Evolutionary conservation across 2,797 vertebrate genomes (phyloP).

Genomic region (Malacoctenus gilli): DNA sequence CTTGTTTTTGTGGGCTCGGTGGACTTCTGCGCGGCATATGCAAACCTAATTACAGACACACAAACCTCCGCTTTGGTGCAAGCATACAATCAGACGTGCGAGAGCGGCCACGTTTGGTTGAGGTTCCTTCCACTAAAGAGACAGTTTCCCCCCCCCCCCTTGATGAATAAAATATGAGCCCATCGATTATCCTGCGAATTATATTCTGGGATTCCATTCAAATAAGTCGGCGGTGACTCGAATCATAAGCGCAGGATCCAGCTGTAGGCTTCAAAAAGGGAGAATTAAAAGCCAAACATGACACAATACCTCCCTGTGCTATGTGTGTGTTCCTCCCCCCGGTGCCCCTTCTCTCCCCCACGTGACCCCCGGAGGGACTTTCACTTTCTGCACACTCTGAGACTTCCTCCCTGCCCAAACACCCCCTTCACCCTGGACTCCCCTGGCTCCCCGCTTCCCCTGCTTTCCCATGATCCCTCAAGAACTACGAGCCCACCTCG

Average conservation of each 20-base stretch:
- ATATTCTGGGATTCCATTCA: conserved; percentile 32
- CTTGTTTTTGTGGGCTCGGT: conserved; percentile 48
- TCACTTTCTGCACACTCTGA: conserved; percentile 62
- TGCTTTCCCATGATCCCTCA: conserved; percentile 56
- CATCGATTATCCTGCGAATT: not conserved
- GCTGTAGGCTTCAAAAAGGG: not conserved
- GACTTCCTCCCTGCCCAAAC: conserved; percentile 67
- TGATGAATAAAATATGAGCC: conserved; percentile 7
- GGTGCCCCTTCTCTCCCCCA: conserved; percentile 38
- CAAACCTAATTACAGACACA: conserved; percentile 38
- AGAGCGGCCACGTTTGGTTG: not conserved
- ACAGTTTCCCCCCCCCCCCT: not conserved
- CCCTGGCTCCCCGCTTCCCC: conserved; percentile 60
- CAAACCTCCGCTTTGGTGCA: conserved; percentile 12
- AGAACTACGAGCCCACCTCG: conserved; percentile 50
- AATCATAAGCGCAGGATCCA: not conserved
- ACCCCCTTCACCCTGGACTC: conserved; percentile 73
- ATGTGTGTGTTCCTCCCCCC: conserved; percentile 47
- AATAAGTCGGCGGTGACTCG: conserved; percentile 10
- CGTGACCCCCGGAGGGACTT: conserved; percentile 52
- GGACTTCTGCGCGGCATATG: conserved; percentile 41
- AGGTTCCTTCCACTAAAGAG: conserved; percentile 8
- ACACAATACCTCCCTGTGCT: conserved; percentile 27
- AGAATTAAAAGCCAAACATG: conserved; percentile 22
- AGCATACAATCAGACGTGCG: conserved; percentile 1